Evolutionary conservation across 2,888 invertebrate species (phyloP).

Genomic region (Tinea pellionella): DNA sequence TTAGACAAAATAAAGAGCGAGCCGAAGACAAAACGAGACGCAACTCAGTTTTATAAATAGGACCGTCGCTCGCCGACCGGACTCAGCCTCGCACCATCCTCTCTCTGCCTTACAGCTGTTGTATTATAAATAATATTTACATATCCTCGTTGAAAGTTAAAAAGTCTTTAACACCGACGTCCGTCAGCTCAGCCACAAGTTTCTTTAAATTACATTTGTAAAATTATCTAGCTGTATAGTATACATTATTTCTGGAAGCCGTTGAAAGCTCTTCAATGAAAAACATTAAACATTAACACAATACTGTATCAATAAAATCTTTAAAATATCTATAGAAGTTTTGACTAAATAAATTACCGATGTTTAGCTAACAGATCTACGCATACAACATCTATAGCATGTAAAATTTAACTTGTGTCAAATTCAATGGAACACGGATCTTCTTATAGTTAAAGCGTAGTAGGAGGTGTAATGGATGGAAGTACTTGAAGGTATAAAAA

Average conservation of each 20-base stretch:
- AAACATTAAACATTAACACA: neutral
- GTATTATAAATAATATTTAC: constrained; percentile 66
- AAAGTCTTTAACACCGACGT: neutral
- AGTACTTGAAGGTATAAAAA: neutral
- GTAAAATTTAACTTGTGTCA: too few relatives aligned
- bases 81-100: constrained; percentile 43
- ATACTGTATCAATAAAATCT: too few relatives aligned
- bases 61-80: constrained; percentile 64
- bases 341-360: too few relatives aligned
- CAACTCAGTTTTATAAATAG: constrained; percentile 69
- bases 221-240: neutral
- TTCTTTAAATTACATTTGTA: neutral
- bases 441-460: neutral
- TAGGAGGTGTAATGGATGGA: neutral
- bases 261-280: neutral
- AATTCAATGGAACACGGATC: neutral
- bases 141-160: neutral
- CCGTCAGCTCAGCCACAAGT: neutral
- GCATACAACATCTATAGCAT: too few relatives aligned
- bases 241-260: neutral
- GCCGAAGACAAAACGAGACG: constrained; percentile 69
- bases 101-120: constrained; percentile 65
- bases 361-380: too few relatives aligned
- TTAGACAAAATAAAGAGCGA: constrained; percentile 70
- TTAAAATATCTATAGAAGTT: too few relatives aligned